phyloP scores from a whole-genome alignment of 1,140 invertebrate species.

The Nasonia vitripennis region DNA sequence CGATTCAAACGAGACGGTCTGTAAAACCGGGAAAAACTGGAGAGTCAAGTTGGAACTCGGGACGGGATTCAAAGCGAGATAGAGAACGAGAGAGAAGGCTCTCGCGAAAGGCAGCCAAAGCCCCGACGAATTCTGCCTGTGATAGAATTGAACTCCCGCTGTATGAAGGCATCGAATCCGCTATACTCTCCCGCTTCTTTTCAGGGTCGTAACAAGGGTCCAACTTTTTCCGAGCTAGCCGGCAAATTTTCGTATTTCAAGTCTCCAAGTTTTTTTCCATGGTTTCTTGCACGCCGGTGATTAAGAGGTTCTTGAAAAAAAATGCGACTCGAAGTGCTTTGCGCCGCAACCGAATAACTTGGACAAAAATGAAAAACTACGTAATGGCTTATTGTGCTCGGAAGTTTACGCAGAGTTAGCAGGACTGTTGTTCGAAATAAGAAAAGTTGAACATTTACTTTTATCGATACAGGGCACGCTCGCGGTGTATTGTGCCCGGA shows the following conservation, averaged over 20 bases:
- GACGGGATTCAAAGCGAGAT: conserved; percentile 51
- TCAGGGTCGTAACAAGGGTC: conserved; percentile 41
- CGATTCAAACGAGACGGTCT: conserved; percentile 59
- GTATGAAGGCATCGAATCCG: conserved; percentile 12
- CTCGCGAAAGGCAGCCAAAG: conserved; percentile 24
- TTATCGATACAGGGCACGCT: too few relatives aligned
- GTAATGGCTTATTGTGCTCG: not conserved
- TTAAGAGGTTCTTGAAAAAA: not conserved
- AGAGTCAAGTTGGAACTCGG: conserved; percentile 54
- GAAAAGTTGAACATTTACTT: too few relatives aligned
- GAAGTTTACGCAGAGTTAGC: not conserved
- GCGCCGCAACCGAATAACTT: not conserved
- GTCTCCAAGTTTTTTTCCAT: conserved; percentile 9
- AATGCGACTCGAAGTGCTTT: conserved; percentile 16
- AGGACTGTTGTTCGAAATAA: too few relatives aligned
- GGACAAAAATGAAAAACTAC: not conserved
- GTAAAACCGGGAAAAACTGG: conserved; percentile 49
- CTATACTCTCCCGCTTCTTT: conserved; percentile 6
- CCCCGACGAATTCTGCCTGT: conserved; percentile 6
- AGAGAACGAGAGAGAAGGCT: not conserved
- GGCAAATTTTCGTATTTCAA: conserved; percentile 44
- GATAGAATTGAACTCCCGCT: conserved; percentile 46
- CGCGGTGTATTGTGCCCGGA: too few relatives aligned
- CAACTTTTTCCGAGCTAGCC: conserved; percentile 19
- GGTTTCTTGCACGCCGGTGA: not conserved